These are phyloP conservation scores for Sepioteuthis lessoniana DNA, from an alignment of 2,888 invertebrate genomes.

Conservation along the genomic window DNA sequence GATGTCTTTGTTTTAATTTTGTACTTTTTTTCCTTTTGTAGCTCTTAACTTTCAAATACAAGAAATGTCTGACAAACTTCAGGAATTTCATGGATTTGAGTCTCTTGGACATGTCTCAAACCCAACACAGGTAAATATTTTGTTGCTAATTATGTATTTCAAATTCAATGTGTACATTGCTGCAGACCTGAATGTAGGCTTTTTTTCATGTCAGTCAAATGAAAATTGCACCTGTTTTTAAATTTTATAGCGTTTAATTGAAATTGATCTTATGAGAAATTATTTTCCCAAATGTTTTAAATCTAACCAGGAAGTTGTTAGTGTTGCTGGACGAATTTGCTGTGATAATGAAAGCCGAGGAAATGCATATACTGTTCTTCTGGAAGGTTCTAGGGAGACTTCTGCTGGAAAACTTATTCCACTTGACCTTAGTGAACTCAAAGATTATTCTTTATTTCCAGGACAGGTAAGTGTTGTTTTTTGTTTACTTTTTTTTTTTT, in stretches of 20 bases:
- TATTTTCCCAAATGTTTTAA: background rate
- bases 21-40: slow-evolving; percentile 55
- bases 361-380: slow-evolving; percentile 82
- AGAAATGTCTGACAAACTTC: slow-evolving; percentile 74
- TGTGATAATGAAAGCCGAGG: slow-evolving; percentile 85
- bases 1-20: background rate
- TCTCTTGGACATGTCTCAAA: slow-evolving; percentile 71
- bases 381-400: slow-evolving; percentile 80
- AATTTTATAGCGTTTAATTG: background rate
- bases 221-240: background rate
- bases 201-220: background rate
- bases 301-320: slow-evolving; percentile 75
- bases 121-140: slow-evolving; percentile 64
- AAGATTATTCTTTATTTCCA: slow-evolving; percentile 83
- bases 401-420: slow-evolving; percentile 72
- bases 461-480: slow-evolving; percentile 80
- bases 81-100: slow-evolving; percentile 70
- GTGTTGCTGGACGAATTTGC: slow-evolving; percentile 83
- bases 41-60: slow-evolving; percentile 76
- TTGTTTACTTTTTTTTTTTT: background rate
- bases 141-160: no score
- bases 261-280: background rate
- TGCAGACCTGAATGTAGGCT: no score
- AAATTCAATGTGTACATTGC: background rate
- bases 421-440: slow-evolving; percentile 78